A percentile compares a stretch with the other conserved stretches of the same genome.
phyloP scores from a whole-genome alignment of 2,797 vertebrate species.

The Myiotriccus ornatus region DNA sequence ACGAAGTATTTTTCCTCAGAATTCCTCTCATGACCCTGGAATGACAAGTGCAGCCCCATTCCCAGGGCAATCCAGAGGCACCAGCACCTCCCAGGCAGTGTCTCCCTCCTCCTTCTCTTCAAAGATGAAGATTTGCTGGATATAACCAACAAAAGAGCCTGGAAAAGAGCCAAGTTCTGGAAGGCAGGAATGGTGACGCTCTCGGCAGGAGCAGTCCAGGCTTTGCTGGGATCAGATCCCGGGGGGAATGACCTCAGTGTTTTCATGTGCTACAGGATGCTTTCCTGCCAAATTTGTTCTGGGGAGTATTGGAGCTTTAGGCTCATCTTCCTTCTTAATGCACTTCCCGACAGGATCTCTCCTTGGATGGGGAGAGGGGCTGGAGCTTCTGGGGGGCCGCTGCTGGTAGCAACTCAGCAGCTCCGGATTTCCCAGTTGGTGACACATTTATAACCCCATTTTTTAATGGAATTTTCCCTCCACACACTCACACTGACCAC shows the following conservation, averaged over 20 bases:
- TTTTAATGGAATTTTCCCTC: not conserved
- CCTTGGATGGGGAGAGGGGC: not conserved
- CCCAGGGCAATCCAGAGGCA: not conserved
- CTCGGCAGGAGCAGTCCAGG: fast-evolving
- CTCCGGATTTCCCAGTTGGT: not conserved
- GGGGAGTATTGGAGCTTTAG: not conserved
- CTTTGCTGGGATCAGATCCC: not conserved
- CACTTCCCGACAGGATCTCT: not conserved
- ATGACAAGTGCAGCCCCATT: not conserved
- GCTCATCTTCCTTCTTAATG: not conserved
- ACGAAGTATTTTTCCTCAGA: not conserved
- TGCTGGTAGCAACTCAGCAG: not conserved
- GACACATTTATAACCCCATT: not conserved
- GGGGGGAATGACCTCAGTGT: not conserved
- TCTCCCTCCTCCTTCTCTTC: not conserved
- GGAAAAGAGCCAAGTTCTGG: not conserved
- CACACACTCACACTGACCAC: not conserved
- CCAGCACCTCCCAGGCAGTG: fast-evolving
- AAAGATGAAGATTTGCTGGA: fast-evolving
- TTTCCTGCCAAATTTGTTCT: not conserved
- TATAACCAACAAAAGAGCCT: not conserved
- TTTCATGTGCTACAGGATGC: fast-evolving
- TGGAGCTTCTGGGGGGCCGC: not conserved
- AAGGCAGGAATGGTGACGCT: not conserved
- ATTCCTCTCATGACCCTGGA: not conserved